Base-by-base conservation (phyloP, 1,140 invertebrate genomes). In the Drosophila tani region DNA sequence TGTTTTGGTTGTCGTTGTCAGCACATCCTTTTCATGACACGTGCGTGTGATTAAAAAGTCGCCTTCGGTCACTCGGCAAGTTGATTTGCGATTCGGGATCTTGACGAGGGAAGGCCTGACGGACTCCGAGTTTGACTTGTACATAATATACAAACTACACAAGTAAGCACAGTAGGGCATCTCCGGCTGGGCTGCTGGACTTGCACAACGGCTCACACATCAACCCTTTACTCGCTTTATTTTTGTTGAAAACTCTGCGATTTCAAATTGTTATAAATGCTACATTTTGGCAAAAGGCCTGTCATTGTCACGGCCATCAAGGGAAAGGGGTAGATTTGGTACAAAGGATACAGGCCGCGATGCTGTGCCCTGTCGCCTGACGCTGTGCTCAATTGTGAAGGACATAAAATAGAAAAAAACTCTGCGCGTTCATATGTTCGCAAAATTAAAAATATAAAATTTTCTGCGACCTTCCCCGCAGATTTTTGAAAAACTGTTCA, bases 281-380 rank as follows among this genome's bases (percentile, higher is more conserved):
- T 84, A 87, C 85, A 90, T 90, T 87, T 87, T 90, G 73, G 85
- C 84, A 90, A 81, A 81, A 70, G 81, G 67, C 60, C 69, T 65
- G 79, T 63, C 78, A 79, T 79, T 79, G 76, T 79, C 67, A 79
- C 59, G 56, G 66, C 62, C 60, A 71, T 81, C 45, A 49, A 49
- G 75, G 69, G 62, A 86, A 87, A 87, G 84, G 84, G 84, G 84
- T 87, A 87, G 81, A 73, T 74, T 74, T 35, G 45, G 47, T 51
- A 88, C 78, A 71, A 82, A 75, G 87, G 79, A 71, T 75, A 71
- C 46, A 70, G 70, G 76, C 75, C 60, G 81, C 58, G 78, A 71
- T 76, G 79, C 81, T 84, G 63, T 51, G 66, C 64, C 27, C 49
- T 35, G 74, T 66, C 53, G 64, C 69, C 57, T 81, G 67, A 81